Evolutionary conservation across 2,113 vertebrate species (phyloP), one percentile per base, ranked within the genome.

Genomic region (Sylvietta virens): DNA sequence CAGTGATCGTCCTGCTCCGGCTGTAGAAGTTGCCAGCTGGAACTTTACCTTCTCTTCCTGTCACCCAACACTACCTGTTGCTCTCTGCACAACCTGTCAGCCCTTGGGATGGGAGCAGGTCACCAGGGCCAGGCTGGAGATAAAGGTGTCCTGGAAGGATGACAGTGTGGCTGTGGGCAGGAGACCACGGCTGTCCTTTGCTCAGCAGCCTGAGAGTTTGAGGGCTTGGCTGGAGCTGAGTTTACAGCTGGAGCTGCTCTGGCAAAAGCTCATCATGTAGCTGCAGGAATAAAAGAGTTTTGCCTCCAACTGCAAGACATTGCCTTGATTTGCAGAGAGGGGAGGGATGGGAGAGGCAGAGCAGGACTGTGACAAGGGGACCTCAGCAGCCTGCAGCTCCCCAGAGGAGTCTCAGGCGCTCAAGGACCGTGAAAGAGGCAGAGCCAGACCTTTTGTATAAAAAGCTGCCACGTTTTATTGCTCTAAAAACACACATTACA

Each of bases 381-480:
- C 18, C 77, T 13, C 64, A 71, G 76, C 56, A 73, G 42, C 56
- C 90, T 86, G 57, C 78, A 76, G 71, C 62, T 53, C 47, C 76
- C 85, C 79, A 53, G 23, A 8, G n/a, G 50, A 42, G 64, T 30
- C 62, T 58, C 33, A 2, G 15, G 44, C 51, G 26, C 61, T 60
- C 37, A 5, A 69, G 23, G 50, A 65, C 62, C 2, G 44, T 17
- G 40, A 95, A 93, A 94, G 69, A 97, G 64, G 80, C 85, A 93
- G 56, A 97, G 90, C 13, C 91, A 86, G 37, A 4, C 15, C 24
- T 15, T 56, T 94, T 28, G 15, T 40, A 72, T 4, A n/a, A 87
- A 96, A 93, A n/a, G 17, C 81, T 66, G 70, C 71, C 92, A 61
- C 15, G 0, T 90, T 97, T 97, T 98, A 98, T 95, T 97, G 95